Percentiles rank a stretch among this genome's conserved stretches.
Conservation (phyloP, 1,140 invertebrate species). For the Drosophila gunungcola region DNA sequence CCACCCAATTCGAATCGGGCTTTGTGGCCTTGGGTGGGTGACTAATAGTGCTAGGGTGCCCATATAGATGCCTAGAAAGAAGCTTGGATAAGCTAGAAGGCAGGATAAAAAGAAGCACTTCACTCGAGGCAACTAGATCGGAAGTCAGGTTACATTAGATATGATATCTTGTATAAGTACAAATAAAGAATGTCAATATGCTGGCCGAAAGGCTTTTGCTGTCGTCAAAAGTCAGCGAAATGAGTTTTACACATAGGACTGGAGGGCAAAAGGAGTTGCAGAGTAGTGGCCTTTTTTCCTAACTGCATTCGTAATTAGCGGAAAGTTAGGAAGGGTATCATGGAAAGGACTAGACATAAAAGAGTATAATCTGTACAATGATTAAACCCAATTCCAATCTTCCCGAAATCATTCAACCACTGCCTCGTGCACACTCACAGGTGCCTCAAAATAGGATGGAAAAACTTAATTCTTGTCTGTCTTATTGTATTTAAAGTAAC, state of each 20-base stretch:
- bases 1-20: neutral
- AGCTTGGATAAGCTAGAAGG: neutral
- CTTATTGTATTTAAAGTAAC: constrained; percentile 27
- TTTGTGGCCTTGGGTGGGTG: constrained; percentile 23
- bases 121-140: constrained; percentile 15
- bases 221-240: constrained; percentile 13
- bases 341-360: neutral
- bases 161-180: neutral
- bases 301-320: neutral
- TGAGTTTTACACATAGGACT: constrained; percentile 6
- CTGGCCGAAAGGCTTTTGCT: constrained; percentile 12
- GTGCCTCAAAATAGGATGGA: neutral
- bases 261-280: neutral
- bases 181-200: neutral
- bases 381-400: neutral
- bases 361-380: neutral
- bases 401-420: neutral
- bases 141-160: constrained; percentile 5
- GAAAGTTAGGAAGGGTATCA: neutral
- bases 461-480: constrained; percentile 7
- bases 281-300: neutral
- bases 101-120: neutral
- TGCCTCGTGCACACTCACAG: neutral
- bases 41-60: no score
- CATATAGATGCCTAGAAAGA: neutral